phyloP scores from a whole-genome alignment of 2,888 invertebrate species.

The Rhamphomyia laevipes region DNA sequence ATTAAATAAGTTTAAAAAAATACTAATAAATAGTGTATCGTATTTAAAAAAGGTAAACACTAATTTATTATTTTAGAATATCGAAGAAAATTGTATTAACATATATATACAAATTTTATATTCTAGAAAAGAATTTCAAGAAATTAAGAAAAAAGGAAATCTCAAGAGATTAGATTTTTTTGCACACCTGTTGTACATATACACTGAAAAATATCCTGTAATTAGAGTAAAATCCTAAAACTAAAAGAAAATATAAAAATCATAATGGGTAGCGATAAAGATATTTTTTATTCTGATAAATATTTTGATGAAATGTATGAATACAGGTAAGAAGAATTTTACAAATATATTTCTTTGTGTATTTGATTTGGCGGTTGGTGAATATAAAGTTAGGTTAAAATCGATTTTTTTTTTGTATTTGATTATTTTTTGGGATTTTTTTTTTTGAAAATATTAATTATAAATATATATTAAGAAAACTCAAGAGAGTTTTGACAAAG shows the following conservation, averaged over 20 bases:
- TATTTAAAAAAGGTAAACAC: too few relatives aligned
- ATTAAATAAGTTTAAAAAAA: too few relatives aligned
- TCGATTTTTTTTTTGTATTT: not conserved
- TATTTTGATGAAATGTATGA: conserved; percentile 85
- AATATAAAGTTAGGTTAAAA: not conserved
- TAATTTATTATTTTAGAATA: too few relatives aligned
- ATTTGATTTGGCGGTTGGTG: conserved; percentile 1
- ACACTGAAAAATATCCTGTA: not conserved
- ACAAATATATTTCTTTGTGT: not conserved
- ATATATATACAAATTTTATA: too few relatives aligned
- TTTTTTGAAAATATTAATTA: not conserved
- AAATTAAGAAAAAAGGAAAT: too few relatives aligned
- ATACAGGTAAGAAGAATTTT: conserved; percentile 61
- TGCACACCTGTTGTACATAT: too few relatives aligned
- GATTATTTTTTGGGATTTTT: not conserved
- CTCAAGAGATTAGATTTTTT: too few relatives aligned
- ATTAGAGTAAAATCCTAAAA: not conserved
- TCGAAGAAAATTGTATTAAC: too few relatives aligned
- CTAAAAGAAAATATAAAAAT: not conserved
- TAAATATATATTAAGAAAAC: not conserved
- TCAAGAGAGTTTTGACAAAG: too few relatives aligned
- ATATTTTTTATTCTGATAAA: conserved; percentile 88
- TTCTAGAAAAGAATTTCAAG: too few relatives aligned
- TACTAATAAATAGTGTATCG: too few relatives aligned
- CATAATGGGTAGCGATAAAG: conserved; percentile 41